Base-by-base conservation (phyloP, 2,113 vertebrate species). In the Apeltes quadracus region DNA sequence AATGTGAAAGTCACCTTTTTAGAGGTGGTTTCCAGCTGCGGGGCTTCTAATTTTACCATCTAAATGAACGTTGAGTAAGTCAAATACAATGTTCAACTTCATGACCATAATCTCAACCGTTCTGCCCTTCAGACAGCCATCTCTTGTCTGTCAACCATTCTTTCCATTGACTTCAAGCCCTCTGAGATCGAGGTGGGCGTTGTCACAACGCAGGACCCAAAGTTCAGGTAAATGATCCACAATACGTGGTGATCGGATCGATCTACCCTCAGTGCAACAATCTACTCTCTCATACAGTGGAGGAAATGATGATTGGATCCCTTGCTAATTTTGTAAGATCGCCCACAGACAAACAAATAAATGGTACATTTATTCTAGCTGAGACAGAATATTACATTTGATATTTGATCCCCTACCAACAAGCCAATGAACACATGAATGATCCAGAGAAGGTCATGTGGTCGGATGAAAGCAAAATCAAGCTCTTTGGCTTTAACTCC, bases 151-250 rank as follows among this genome's bases (percentile, higher is more conserved):
- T 96, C 97, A 81, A 98, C 96, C 71, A 96, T 98, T 79, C 93
- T 98, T 55, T 98, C 97, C 67, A 98, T 98, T 88, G 97, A 98
- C 92, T 98, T 98, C 93, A 98, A 98, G 86, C 97, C 97, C 82
- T 97, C 96, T 84, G 97, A 98, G 93, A 94, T 98, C 67, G 97
- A 98, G 93, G 94, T 98, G 84, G 97, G 95, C 81, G 95, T 98
- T 69, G 92, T 98, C 87, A 96, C 96, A 82, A 93, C 95, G 75
- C 95, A 98, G 89, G 95, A 97, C 74, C 94, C 96, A 81, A 98
- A 98, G 82, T 98, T 97, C 95, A 97, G 97, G 96, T 97, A 87
- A 93, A 39, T 12, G 6, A 32, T 12, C 7, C 6, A 15, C 14
- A 16, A 3, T 32, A 1, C 5, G 9, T 12, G 14, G 13, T 4